phyloP scores from a whole-genome alignment of 2,888 invertebrate genomes.

The Hyppa rectilinea region DNA sequence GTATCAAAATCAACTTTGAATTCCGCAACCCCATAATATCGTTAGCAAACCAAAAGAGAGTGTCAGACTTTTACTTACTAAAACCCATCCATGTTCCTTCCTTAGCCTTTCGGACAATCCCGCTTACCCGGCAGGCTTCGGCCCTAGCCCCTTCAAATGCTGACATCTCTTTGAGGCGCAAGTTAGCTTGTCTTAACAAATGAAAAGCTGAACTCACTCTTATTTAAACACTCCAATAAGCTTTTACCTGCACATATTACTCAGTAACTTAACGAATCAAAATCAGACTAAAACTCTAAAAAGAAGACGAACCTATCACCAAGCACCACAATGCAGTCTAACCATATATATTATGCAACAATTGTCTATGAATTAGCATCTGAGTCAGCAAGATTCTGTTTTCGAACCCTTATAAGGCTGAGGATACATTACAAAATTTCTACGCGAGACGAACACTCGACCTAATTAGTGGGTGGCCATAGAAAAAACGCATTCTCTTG shows the following conservation, averaged over 20 bases:
- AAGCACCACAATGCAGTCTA: not conserved
- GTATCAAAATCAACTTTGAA: not conserved
- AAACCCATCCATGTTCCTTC: no score
- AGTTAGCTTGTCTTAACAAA: no score
- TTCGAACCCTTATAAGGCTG: slow-evolving; percentile 64
- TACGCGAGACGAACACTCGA: slow-evolving; percentile 68
- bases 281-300: not conserved
- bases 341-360: slow-evolving; percentile 22
- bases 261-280: not conserved
- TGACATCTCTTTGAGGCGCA: no score
- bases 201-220: no score
- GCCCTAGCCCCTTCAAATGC: no score
- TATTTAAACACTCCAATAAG: not conserved
- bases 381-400: slow-evolving; percentile 54
- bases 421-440: slow-evolving; percentile 74
- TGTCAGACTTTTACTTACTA: no score
- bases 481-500: slow-evolving; percentile 72
- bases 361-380: slow-evolving; percentile 21
- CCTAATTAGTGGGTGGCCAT: slow-evolving; percentile 68
- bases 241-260: not conserved
- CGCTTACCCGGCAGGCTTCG: no score
- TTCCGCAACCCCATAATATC: not conserved
- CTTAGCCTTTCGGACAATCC: no score
- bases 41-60: no score
- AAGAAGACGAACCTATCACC: not conserved